These are phyloP conservation scores for Folsomia manolachei DNA, from an alignment of 2,888 invertebrate genomes.

Conservation along the genomic window DNA sequence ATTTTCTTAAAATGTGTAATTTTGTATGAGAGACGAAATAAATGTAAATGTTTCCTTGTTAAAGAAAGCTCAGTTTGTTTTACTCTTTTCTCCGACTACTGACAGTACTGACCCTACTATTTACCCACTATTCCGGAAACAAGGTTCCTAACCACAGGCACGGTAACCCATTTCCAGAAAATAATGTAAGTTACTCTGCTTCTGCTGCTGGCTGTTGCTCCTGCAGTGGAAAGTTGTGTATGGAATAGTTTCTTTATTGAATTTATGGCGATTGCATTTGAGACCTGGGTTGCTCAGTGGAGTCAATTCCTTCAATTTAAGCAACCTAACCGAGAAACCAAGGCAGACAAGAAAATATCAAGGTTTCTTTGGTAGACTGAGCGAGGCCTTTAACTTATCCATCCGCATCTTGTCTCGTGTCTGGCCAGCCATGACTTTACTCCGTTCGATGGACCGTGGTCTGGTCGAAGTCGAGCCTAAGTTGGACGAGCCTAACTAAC, in stretches of 20 bases:
- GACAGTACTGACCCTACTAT: not conserved
- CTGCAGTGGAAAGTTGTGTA: not conserved
- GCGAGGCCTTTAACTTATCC: not conserved
- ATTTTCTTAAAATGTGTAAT: not conserved
- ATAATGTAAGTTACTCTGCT: not conserved
- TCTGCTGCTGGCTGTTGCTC: not conserved
- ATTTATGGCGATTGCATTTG: conserved; percentile 13
- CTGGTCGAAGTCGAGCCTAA: too few relatives aligned
- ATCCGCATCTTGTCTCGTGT: not conserved
- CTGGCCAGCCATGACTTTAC: not conserved
- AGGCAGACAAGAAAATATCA: not conserved
- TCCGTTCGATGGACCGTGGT: too few relatives aligned
- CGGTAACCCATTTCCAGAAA: too few relatives aligned
- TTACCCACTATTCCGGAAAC: not conserved
- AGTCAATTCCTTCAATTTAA: too few relatives aligned
- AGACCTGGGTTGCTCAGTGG: not conserved
- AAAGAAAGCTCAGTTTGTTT: not conserved
- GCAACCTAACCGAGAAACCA: too few relatives aligned
- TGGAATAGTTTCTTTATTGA: conserved; percentile 5
- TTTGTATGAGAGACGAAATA: not conserved
- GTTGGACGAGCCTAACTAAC: not conserved
- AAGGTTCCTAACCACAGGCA: too few relatives aligned
- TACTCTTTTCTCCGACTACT: not conserved
- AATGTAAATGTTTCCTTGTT: not conserved
- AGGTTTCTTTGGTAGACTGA: too few relatives aligned